phyloP scores from a whole-genome alignment of 1,140 invertebrate genomes.

The Psilanteris sp. region DNA sequence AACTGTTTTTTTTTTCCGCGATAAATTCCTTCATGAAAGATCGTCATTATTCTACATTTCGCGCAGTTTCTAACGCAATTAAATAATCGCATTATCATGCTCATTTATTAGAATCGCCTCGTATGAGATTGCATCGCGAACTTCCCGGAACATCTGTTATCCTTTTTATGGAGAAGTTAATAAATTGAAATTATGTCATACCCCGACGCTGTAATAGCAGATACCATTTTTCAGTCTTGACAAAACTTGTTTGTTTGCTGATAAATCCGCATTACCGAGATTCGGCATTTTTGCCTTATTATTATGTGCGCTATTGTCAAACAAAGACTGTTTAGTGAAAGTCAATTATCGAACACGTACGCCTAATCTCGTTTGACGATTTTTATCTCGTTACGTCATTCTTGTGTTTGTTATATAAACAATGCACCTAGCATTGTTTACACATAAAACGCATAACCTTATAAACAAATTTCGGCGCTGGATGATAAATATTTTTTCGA shows the following conservation, averaged over 20 bases:
- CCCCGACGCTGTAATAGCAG: too few relatives aligned
- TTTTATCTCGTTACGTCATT: too few relatives aligned
- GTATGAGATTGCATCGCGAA: constrained; percentile 5
- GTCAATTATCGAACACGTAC: constrained; percentile 15
- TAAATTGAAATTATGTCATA: constrained; percentile 20
- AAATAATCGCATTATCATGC: constrained; percentile 11
- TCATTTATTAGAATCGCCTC: constrained; percentile 14
- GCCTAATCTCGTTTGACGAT: too few relatives aligned
- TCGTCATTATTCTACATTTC: not conserved
- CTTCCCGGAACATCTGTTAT: constrained; percentile 16
- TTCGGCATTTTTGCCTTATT: constrained; percentile 2
- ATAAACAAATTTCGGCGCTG: too few relatives aligned
- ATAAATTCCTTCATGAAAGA: too few relatives aligned
- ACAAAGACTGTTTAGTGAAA: not conserved
- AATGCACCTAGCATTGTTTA: too few relatives aligned
- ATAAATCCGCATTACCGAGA: too few relatives aligned
- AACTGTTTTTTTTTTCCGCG: too few relatives aligned
- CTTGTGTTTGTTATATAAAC: too few relatives aligned
- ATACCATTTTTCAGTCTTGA: not conserved
- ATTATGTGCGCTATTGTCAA: not conserved
- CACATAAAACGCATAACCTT: too few relatives aligned
- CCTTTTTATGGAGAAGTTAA: constrained; percentile 4
- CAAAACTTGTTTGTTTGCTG: constrained; percentile 2
- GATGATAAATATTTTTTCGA: too few relatives aligned
- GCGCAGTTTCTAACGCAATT: constrained; percentile 1